These are phyloP conservation scores for Tachysurus vachellii DNA, from an alignment of 2,113 vertebrate genomes.

Conservation along the genomic window DNA sequence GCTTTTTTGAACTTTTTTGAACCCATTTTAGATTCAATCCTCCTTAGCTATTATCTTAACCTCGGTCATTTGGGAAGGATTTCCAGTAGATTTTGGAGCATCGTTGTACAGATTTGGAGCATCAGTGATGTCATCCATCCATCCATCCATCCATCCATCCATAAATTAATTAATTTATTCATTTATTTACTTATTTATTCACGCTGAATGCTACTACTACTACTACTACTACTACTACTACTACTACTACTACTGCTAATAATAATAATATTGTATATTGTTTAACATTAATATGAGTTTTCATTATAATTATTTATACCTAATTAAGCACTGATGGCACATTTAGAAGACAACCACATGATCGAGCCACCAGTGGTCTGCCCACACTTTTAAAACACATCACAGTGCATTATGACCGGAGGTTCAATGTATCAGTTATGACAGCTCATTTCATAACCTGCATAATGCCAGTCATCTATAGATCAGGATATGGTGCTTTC, in stretches of 20 bases:
- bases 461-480: not conserved
- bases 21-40: not conserved
- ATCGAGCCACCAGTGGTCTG: constrained; percentile 22
- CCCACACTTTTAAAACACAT: constrained; percentile 21
- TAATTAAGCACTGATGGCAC: constrained; percentile 26
- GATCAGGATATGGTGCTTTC: constrained; percentile 12
- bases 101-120: not conserved
- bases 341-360: constrained; percentile 12
- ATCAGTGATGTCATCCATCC: no score
- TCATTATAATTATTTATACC: constrained; percentile 14
- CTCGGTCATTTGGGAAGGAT: not conserved
- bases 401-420: not conserved
- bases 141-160: no score
- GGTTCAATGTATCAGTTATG: constrained; percentile 7
- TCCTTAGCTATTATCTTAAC: not conserved
- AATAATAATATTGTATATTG: no score
- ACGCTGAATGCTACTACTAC: no score
- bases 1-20: not conserved
- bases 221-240: no score
- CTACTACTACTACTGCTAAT: no score
- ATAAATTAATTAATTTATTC: no score
- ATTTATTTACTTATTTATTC: no score
- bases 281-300: no score
- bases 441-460: constrained; percentile 24
- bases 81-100: not conserved